Percentiles rank a stretch among this genome's conserved stretches.
Conservation (phyloP, 2,888 invertebrate species). For the Scaptomyza cyrtandrae region DNA sequence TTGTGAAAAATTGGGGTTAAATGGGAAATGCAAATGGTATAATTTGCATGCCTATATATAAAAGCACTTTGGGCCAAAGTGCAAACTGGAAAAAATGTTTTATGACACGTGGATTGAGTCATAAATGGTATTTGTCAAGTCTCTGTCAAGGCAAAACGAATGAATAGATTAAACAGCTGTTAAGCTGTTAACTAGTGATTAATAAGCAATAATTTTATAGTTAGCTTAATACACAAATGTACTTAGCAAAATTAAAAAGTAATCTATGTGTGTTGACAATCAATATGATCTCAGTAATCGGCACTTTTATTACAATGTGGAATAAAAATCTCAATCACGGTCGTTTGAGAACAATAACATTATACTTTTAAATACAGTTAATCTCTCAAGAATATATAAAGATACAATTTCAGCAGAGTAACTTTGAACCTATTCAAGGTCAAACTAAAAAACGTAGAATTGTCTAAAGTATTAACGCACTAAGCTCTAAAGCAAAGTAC, state of each 20-base stretch:
- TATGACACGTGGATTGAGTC: constrained; percentile 9
- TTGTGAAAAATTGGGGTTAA: constrained; percentile 63
- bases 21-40: constrained; percentile 64
- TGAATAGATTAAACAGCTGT: not conserved
- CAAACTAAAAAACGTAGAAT: not conserved
- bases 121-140: not conserved
- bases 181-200: not conserved
- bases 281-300: not conserved
- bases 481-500: not conserved
- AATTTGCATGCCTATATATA: constrained; percentile 40
- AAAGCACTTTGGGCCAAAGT: constrained; percentile 49
- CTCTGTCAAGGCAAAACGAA: not conserved
- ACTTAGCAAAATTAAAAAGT: not conserved
- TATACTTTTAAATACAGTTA: not conserved
- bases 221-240: not conserved
- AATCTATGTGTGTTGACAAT: not conserved
- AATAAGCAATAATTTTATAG: not conserved
- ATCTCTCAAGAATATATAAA: not conserved
- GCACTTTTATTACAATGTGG: not conserved
- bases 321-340: not conserved
- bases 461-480: not conserved
- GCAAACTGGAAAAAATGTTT: constrained; percentile 31
- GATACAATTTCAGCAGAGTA: not conserved
- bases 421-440: not conserved
- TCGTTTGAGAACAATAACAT: not conserved